These are phyloP conservation scores for Drosophila jambulina DNA, from an alignment of 1,140 invertebrate genomes.

Conservation along the genomic window DNA sequence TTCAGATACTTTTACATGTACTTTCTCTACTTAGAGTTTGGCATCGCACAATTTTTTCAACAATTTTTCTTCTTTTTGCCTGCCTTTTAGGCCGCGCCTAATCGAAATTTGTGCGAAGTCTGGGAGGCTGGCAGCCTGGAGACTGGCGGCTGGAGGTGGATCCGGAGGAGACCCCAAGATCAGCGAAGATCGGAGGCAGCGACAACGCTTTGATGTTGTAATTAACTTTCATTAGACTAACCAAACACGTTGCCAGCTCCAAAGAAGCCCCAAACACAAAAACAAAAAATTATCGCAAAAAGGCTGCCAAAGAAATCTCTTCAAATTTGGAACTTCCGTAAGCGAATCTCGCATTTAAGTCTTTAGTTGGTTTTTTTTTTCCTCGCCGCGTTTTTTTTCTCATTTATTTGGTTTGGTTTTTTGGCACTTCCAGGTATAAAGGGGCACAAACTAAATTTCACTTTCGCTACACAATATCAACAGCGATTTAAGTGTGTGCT, in stretches of 20 bases:
- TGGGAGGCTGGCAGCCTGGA: conserved; percentile 1
- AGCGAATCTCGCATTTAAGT: conserved; percentile 44
- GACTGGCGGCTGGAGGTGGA: conserved; percentile 12
- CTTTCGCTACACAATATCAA: conserved; percentile 53
- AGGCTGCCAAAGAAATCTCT: conserved; percentile 37
- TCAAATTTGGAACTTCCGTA: conserved; percentile 48
- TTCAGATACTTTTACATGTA: conserved; percentile 58
- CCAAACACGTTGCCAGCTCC: conserved; percentile 25
- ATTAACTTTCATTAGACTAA: conserved; percentile 52
- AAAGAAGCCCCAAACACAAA: conserved; percentile 10
- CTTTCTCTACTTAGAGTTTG: conserved; percentile 53
- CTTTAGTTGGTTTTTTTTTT: conserved; percentile 19
- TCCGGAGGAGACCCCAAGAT: conserved; percentile 31
- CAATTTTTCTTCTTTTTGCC: conserved; percentile 3
- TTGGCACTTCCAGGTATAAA: conserved; percentile 38
- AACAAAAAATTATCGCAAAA: conserved; percentile 44
- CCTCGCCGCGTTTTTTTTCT: neutral
- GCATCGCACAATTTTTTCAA: conserved; percentile 48
- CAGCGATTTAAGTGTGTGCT: conserved; percentile 50
- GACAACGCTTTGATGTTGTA: conserved; percentile 56
- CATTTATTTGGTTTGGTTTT: conserved; percentile 14
- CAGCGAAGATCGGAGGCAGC: conserved; percentile 40
- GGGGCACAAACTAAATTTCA: conserved; percentile 43
- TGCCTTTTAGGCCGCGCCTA: conserved; percentile 47
- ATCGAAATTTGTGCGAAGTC: conserved; percentile 49